Evolutionary conservation across 1,140 invertebrate species (phyloP).

Genomic region (Nasonia giraulti): DNA sequence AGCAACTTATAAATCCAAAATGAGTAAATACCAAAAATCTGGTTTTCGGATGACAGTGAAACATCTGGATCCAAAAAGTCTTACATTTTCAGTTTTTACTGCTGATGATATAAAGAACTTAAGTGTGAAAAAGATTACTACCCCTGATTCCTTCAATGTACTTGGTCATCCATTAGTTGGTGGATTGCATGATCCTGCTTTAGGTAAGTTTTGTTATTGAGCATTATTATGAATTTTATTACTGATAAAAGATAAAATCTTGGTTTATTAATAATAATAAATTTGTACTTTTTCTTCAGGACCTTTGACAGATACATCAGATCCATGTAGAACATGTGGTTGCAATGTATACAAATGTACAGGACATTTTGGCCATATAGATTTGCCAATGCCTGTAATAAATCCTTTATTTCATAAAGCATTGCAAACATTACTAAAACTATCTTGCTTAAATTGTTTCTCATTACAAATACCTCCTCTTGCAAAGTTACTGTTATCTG

Average conservation of each 20-base stretch:
- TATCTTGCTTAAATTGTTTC: slow-evolving; percentile 83
- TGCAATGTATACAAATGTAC: slow-evolving; percentile 83
- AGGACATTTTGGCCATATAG: slow-evolving; percentile 97
- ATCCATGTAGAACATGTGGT: slow-evolving; percentile 89
- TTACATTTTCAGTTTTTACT: slow-evolving; percentile 84
- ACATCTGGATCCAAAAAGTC: slow-evolving; percentile 73
- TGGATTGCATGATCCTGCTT: slow-evolving; percentile 89
- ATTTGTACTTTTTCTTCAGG: slow-evolving; percentile 69
- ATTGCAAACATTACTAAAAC: slow-evolving; percentile 80
- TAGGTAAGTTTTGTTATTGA: slow-evolving; percentile 76
- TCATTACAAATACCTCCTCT: slow-evolving; percentile 81
- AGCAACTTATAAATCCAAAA: background rate
- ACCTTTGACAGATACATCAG: slow-evolving; percentile 77
- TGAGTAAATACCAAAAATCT: slow-evolving; percentile 29
- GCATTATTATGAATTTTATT: background rate
- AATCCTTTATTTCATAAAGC: slow-evolving; percentile 93
- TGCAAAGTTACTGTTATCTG: slow-evolving; percentile 79
- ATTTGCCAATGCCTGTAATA: slow-evolving; percentile 90
- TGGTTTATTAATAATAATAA: background rate
- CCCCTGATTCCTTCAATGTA: slow-evolving; percentile 88
- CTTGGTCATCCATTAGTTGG: slow-evolving; percentile 87
- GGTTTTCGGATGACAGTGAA: slow-evolving; percentile 51
- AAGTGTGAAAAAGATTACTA: slow-evolving; percentile 90
- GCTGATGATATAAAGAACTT: slow-evolving; percentile 89
- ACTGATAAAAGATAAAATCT: background rate